These are phyloP conservation scores for Dorcus hopei DNA, from an alignment of 2,888 invertebrate genomes.

Conservation along the genomic window DNA sequence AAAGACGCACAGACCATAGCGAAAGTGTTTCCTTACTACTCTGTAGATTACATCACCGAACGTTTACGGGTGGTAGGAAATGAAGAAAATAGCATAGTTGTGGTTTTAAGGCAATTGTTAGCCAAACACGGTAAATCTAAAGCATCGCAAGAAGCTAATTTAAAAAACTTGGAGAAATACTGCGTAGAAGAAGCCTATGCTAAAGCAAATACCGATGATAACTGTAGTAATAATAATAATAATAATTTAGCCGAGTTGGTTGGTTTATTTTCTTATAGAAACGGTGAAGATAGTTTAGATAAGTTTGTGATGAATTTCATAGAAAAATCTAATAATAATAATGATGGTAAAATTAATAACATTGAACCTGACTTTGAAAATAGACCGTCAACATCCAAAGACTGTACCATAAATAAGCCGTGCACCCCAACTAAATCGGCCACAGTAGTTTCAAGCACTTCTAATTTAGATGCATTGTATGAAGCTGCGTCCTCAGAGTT, in stretches of 20 bases:
- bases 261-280: no score
- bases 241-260: background rate
- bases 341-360: background rate
- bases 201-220: background rate
- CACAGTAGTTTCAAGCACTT: background rate
- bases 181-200: background rate
- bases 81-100: slow-evolving; percentile 7
- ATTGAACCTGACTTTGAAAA: background rate
- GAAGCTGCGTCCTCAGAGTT: no score
- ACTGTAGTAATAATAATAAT: background rate
- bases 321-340: no score
- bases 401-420: background rate
- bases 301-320: no score
- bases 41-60: slow-evolving; percentile 7
- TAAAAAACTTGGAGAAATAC: no score
- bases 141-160: background rate
- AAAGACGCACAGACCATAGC: slow-evolving; percentile 8
- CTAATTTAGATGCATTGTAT: background rate
- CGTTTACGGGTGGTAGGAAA: slow-evolving; percentile 8
- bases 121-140: background rate
- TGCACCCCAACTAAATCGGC: background rate
- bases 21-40: slow-evolving; percentile 11
- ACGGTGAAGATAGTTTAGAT: no score
- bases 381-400: background rate
- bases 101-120: slow-evolving; percentile 10